phyloP scores from a whole-genome alignment of 2,797 vertebrate species.

The Alosa sapidissima region DNA sequence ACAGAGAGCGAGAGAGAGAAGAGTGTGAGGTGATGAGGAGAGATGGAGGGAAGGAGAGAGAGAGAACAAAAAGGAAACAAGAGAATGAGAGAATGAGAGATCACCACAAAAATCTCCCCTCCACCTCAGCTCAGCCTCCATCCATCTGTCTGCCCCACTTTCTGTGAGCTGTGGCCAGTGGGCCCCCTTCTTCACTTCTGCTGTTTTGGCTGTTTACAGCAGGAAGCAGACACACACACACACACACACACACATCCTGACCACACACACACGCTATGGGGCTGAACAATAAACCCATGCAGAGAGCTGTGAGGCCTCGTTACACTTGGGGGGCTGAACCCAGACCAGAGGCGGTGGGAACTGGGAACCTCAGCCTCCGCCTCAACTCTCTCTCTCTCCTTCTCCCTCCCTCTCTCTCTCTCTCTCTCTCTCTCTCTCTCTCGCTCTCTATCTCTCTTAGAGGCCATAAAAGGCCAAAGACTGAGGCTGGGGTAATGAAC shows the following conservation, averaged over 20 bases:
- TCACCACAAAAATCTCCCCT: neutral
- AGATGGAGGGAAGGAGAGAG: neutral
- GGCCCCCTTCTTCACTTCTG: neutral
- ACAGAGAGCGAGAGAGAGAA: neutral
- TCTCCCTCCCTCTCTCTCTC: neutral
- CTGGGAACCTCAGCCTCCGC: neutral
- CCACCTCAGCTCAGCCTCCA: neutral
- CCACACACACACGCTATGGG: neutral
- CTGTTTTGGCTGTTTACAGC: slow-evolving; percentile 5
- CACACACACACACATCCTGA: neutral
- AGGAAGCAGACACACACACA: slow-evolving; percentile 35
- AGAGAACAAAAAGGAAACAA: neutral
- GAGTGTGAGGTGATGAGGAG: neutral
- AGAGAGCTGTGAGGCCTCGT: slow-evolving; percentile 1
- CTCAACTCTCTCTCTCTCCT: neutral
- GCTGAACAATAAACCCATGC: slow-evolving; percentile 26
- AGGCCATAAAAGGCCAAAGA: slow-evolving; percentile 14
- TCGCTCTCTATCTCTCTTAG: neutral
- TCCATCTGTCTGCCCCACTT: neutral
- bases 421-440: slow-evolving; percentile 5
- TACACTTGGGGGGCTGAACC: neutral
- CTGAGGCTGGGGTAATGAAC: neutral
- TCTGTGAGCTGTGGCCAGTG: neutral
- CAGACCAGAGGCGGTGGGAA: neutral
- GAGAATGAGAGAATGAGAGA: neutral